Evolutionary conservation across 2,797 vertebrate genomes (phyloP), one percentile per base, ranked within the genome.

Genomic region (Cuniculus paca): DNA sequence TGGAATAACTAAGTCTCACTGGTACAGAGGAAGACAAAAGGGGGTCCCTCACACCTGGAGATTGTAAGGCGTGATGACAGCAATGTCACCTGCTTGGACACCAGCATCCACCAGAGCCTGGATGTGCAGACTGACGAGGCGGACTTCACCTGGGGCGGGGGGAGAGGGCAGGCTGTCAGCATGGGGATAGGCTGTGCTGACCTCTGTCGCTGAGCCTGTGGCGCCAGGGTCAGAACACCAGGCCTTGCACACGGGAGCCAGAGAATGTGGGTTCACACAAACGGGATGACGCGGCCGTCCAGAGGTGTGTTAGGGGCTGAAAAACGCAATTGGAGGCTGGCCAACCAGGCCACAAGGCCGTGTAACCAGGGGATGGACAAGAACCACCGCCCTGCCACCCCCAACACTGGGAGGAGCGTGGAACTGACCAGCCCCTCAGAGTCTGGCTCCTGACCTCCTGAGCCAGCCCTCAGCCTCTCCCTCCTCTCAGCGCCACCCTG

Each of bases 31-130:
- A 17, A 7, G 42, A 74, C 20, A 2, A 39, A 52, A 52, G 48
- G 75, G 17, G 48, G 0, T 7, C 9, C 48, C 0, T 7, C 98
- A 96, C 97, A 99, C 99, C 98, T 99, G 99, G 34, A 99, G 99
- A 98, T 99, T 99, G 98, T 99, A 99, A 0, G 99, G 99, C 0
- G 99, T 99, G 93, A 99, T 99, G 61, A 99, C 99, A 0, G 99
- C 99, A 0, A 99, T 98, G 96, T 99, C 99, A 88, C 98, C 98
- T 2, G 99, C 99, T 96, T 98, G 99, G 65, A 99, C 98, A 0
- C 99, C 99, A 5, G 99, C 99, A 0, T 99, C 99, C 88, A 98
- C 99, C 98, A 99, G 98, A 19, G 99, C 98, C 80, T 99, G 99
- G 95, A 99, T 70, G 26, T 99, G 99, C 91, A 99, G 79, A 58